Evolutionary conservation across 2,797 vertebrate genomes (phyloP).

Genomic region (Protonibea diacanthus): DNA sequence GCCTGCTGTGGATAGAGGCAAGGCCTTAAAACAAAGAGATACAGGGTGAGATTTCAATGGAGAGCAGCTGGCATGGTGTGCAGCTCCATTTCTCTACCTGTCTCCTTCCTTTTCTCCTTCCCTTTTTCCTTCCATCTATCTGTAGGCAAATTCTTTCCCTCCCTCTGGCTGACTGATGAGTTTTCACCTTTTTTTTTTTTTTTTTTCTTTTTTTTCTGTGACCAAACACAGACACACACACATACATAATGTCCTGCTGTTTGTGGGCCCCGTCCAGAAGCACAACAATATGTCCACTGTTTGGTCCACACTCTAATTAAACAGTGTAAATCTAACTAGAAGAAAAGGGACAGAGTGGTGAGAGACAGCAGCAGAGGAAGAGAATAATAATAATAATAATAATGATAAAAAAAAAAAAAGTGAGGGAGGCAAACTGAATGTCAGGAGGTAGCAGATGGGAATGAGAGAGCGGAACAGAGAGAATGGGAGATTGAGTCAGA

Average conservation of each 20-base stretch:
- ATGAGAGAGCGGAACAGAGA: slow-evolving; percentile 37
- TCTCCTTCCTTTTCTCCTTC: slow-evolving; percentile 31
- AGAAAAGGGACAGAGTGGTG: slow-evolving; percentile 37
- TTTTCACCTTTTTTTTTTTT: slow-evolving; percentile 37
- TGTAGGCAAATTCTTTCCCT: slow-evolving; percentile 33
- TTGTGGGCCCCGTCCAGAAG: slow-evolving; percentile 61
- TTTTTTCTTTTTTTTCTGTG: slow-evolving; percentile 17
- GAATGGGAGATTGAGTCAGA: slow-evolving; percentile 37
- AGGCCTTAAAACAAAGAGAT: slow-evolving; percentile 70
- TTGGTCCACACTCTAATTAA: slow-evolving; percentile 76
- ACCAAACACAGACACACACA: slow-evolving; percentile 36
- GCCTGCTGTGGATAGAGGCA: slow-evolving; percentile 55
- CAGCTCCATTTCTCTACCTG: slow-evolving; percentile 61
- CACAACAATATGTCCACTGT: slow-evolving; percentile 78
- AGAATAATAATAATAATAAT: slow-evolving; percentile 30
- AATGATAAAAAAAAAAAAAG: slow-evolving; percentile 16
- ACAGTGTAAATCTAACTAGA: slow-evolving; percentile 72
- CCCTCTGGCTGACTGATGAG: slow-evolving; percentile 60
- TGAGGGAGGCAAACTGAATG: slow-evolving; percentile 41
- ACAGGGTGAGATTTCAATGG: slow-evolving; percentile 67
- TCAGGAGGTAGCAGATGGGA: slow-evolving; percentile 63
- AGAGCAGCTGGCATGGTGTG: slow-evolving; percentile 65
- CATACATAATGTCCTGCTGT: slow-evolving; percentile 60
- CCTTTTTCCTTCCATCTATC: slow-evolving; percentile 44
- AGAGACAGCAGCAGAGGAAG: slow-evolving; percentile 44